Percentiles rank a stretch among this genome's conserved stretches.
Evolutionary conservation across 2,888 invertebrate species (phyloP).

Genomic region (Poecilus cupreus): DNA sequence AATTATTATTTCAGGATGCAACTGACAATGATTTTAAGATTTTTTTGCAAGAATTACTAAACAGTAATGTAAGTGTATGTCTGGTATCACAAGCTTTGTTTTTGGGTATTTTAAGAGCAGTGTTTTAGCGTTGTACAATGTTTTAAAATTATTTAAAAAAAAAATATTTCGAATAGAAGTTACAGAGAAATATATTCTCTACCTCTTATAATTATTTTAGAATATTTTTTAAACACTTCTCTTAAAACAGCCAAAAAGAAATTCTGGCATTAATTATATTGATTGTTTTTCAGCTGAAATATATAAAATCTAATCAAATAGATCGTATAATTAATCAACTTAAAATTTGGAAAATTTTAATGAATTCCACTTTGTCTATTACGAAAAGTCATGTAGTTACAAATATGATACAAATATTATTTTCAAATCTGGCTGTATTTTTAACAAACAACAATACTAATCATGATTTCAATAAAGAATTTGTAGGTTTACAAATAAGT

Average conservation of each 20-base stretch:
- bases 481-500: slow-evolving; percentile 66
- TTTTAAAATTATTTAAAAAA: too few relatives aligned
- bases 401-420: slow-evolving; percentile 65
- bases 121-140: too few relatives aligned
- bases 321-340: slow-evolving; percentile 9
- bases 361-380: slow-evolving; percentile 67
- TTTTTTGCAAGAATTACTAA: slow-evolving; percentile 66
- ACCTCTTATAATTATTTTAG: too few relatives aligned
- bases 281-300: not conserved
- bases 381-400: slow-evolving; percentile 67
- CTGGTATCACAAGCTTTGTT: not conserved
- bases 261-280: not conserved
- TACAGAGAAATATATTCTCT: too few relatives aligned
- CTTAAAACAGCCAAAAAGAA: too few relatives aligned
- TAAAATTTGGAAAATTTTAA: slow-evolving; percentile 66
- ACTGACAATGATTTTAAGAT: slow-evolving; percentile 67
- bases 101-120: too few relatives aligned
- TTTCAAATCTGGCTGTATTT: slow-evolving; percentile 64
- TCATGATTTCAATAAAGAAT: slow-evolving; percentile 64
- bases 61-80: slow-evolving; percentile 65
- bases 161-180: too few relatives aligned
- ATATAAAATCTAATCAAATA: slow-evolving; percentile 8
- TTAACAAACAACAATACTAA: slow-evolving; percentile 61
- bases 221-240: too few relatives aligned
- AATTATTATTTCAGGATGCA: slow-evolving; percentile 67